Base-by-base conservation (phyloP, 2,888 invertebrate species). In the Hirudinaria manillensis region DNA sequence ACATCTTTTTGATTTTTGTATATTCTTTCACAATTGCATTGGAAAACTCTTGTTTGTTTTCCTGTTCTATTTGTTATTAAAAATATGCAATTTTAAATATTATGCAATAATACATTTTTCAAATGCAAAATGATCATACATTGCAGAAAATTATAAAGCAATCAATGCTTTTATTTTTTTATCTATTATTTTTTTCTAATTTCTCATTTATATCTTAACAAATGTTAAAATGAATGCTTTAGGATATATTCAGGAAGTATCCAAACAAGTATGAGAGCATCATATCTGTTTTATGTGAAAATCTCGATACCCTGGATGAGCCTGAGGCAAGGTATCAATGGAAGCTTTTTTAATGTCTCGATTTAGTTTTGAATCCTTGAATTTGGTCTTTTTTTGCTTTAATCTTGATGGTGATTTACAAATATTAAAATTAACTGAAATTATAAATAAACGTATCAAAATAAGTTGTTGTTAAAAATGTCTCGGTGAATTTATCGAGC, bases 231-330 rank as follows among this genome's bases (percentile, higher is more conserved):
- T 45, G 3, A 68, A 2, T 68, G 29, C 66, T 56, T 7, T 72
- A 79, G 79, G 88, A 88, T 78, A 88, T 88, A 76, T 88, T 88
- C 84, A 82, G 88, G 74, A 89, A 99, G 86, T 99, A 99, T 87
- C 99, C 99, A 16, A 99, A 99, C 87, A 97, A 99, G 86, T 99
- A 99, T 84, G 99, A 99, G 87, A 97, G 96, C 85, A 99, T 99
- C 83, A 99, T 99, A 84, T 96, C 97, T 78, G 99, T 98, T 0
- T 88, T 99, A 10, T 99, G 99, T 85, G 99, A 99, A 87, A 99
- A 99, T 87, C 87, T 99, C 80, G 99, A 99, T 83, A 99, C 99
- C 0, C 86, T 99, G 77, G 99, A 99, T 85, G 99, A 99, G 84
- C 99, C 99, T 0, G 99, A 99, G 85, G 98, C 98, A 0, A 89